phyloP scores from a whole-genome alignment of 2,888 invertebrate genomes.

The Agrotis segetum region DNA sequence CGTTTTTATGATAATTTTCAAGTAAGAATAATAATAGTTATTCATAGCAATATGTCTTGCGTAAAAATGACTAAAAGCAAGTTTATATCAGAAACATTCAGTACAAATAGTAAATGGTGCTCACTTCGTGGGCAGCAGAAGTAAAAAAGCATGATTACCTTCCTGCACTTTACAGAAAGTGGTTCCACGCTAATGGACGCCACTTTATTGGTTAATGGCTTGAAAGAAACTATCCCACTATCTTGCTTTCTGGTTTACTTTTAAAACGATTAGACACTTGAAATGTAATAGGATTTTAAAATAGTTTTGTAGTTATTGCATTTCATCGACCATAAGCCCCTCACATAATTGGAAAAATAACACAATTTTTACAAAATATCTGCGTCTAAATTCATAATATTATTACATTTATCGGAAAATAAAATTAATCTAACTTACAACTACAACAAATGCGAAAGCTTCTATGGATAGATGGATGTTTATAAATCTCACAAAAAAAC shows the following conservation, averaged over 20 bases:
- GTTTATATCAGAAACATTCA: neutral
- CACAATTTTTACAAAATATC: too few species aligned
- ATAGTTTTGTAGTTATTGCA: neutral
- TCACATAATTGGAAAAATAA: too few species aligned
- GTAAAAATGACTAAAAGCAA: neutral
- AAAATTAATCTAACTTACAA: too few species aligned
- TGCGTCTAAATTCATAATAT: too few species aligned
- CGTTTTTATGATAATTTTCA: neutral
- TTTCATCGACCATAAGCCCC: too few species aligned
- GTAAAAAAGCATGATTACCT: constrained; percentile 57
- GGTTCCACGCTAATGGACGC: constrained; percentile 52
- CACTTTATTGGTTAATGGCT: constrained; percentile 52
- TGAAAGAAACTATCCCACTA: constrained; percentile 27
- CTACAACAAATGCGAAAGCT: too few species aligned
- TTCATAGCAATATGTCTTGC: neutral
- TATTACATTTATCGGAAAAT: too few species aligned
- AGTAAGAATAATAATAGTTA: neutral
- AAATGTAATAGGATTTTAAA: neutral
- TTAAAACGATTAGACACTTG: neutral
- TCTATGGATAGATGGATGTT: too few species aligned
- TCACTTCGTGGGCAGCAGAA: constrained; percentile 6
- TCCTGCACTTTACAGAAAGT: constrained; percentile 50
- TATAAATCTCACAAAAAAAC: too few species aligned
- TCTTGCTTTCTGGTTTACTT: neutral
- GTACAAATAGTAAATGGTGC: constrained; percentile 23